These are phyloP conservation scores for Sula dactylatra DNA, from an alignment of 2,113 vertebrate species.

Conservation along the genomic window DNA sequence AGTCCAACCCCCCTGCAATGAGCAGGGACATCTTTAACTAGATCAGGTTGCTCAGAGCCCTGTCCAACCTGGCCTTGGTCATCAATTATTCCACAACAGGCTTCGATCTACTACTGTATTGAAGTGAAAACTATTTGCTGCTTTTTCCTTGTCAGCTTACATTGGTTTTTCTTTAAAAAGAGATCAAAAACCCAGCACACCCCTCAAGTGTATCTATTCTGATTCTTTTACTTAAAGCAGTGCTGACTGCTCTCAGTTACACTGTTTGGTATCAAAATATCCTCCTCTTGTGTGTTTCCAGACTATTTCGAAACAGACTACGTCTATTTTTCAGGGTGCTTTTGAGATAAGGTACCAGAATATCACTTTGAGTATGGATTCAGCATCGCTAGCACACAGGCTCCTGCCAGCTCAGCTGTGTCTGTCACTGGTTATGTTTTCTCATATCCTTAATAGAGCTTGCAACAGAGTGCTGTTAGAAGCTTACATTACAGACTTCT, in stretches of 20 bases:
- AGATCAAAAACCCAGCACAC: not conserved
- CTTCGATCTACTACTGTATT: not conserved
- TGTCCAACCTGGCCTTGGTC: not conserved
- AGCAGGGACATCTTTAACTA: not conserved
- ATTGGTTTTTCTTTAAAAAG: not conserved
- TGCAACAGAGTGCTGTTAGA: not conserved
- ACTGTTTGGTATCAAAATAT: not conserved
- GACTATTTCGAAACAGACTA: not conserved
- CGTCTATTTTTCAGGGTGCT: not conserved
- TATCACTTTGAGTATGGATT: not conserved
- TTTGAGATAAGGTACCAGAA: not conserved
- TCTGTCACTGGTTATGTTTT: not conserved
- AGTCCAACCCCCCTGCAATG: not conserved
- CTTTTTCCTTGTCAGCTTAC: not conserved
- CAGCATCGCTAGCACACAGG: not conserved
- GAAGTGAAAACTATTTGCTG: not conserved
- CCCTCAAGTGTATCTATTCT: not conserved
- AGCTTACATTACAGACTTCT: not conserved
- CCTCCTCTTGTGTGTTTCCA: not conserved
- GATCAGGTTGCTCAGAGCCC: not conserved
- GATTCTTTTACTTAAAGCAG: not conserved
- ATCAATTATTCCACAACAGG: not conserved
- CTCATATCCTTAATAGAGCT: not conserved
- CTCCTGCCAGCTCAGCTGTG: not conserved
- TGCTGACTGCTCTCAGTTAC: not conserved